Conservation (phyloP, 2,797 vertebrate genomes). For the Protonibea diacanthus region DNA sequence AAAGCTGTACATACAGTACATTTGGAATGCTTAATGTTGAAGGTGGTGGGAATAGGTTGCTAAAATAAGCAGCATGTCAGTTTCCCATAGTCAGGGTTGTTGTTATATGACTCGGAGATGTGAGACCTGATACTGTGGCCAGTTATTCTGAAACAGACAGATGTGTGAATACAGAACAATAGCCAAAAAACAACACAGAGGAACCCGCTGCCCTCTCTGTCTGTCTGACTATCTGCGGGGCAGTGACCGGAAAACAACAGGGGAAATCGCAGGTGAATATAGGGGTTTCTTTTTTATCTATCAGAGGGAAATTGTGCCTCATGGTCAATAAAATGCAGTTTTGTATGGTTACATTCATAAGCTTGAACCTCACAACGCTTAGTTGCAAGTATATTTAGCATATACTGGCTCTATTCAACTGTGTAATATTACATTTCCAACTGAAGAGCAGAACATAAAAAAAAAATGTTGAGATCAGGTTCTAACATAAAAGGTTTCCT, state of each 20-base stretch:
- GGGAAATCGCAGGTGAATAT: conserved; percentile 11
- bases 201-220: conserved; percentile 59
- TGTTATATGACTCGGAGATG: conserved; percentile 76
- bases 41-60: conserved; percentile 32
- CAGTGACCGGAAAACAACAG: conserved; percentile 58
- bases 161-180: conserved; percentile 74
- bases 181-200: conserved; percentile 75
- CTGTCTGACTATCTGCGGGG: conserved; percentile 62
- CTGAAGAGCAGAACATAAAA: neutral
- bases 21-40: conserved; percentile 21
- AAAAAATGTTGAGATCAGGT: neutral
- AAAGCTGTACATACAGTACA: neutral
- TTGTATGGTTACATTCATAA: neutral
- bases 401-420: neutral
- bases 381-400: neutral
- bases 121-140: conserved; percentile 76
- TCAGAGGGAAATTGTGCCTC: neutral
- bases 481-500: neutral
- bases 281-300: neutral
- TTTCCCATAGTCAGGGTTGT: conserved; percentile 76
- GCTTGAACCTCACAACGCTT: neutral
- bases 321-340: neutral
- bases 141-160: conserved; percentile 80
- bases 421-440: neutral
- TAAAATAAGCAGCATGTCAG: conserved; percentile 62